Conservation (phyloP, 2,888 invertebrate genomes). For the Leptarthrus brevirostris region DNA sequence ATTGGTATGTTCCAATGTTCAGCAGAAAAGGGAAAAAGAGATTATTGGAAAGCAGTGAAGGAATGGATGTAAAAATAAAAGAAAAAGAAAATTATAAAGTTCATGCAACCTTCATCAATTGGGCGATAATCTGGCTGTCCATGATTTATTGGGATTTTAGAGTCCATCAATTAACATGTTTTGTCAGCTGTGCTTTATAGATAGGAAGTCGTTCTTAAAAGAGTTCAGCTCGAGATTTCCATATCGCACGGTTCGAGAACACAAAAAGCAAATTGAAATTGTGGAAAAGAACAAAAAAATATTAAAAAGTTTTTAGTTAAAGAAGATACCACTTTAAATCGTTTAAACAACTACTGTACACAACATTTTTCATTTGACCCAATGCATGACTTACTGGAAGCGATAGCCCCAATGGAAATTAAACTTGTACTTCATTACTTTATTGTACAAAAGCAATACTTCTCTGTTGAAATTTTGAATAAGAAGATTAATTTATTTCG, state of each 20-base stretch:
- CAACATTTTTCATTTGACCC: slow-evolving; percentile 1
- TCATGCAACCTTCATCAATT: neutral
- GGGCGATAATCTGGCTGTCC: slow-evolving; percentile 35
- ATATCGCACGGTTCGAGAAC: neutral
- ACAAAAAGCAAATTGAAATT: neutral
- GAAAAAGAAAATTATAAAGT: neutral
- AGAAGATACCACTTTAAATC: neutral
- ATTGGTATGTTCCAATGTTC: too few species aligned
- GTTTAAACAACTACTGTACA: neutral
- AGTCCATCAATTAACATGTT: slow-evolving; percentile 19
- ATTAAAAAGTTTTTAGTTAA: neutral
- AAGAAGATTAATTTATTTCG: slow-evolving; percentile 8
- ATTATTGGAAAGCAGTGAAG: neutral
- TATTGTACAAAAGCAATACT: slow-evolving; percentile 9
- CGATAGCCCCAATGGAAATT: slow-evolving; percentile 24
- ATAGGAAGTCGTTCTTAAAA: neutral
- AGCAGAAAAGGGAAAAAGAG: too few species aligned
- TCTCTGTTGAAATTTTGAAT: slow-evolving; percentile 11
- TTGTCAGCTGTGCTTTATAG: slow-evolving; percentile 9
- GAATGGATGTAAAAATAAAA: neutral
- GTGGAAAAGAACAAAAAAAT: neutral
- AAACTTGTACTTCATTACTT: slow-evolving; percentile 9
- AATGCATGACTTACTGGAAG: slow-evolving; percentile 19
- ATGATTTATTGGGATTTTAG: slow-evolving; percentile 21
- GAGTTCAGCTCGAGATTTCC: neutral